A percentile compares a stretch with the other conserved stretches of the same genome.
These are phyloP conservation scores for Eilema caniola DNA, from an alignment of 2,888 invertebrate species.

Conservation along the genomic window DNA sequence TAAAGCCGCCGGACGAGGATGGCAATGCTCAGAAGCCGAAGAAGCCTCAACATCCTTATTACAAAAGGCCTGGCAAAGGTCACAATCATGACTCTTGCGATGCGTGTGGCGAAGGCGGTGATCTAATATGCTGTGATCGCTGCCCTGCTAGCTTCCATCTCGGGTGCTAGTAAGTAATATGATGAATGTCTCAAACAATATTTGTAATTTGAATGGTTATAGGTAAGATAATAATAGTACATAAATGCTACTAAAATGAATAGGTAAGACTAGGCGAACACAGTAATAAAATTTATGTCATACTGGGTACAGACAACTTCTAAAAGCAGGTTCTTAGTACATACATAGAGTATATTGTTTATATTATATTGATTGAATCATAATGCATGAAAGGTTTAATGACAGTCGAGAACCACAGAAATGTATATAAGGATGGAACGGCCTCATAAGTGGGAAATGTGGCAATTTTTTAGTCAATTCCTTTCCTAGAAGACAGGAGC, in stretches of 20 bases:
- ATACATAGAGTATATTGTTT: not conserved
- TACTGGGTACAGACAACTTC: not conserved
- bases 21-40: slow-evolving; percentile 87
- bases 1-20: slow-evolving; percentile 95
- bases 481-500: too few species aligned
- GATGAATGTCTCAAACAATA: not conserved
- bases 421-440: too few species aligned
- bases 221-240: not conserved
- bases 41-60: slow-evolving; percentile 92
- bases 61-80: slow-evolving; percentile 94
- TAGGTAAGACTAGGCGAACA: not conserved
- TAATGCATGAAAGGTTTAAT: too few species aligned
- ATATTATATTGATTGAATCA: too few species aligned
- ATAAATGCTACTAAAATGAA: not conserved
- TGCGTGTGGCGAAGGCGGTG: slow-evolving; percentile 97
- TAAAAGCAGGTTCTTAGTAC: not conserved
- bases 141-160: slow-evolving; percentile 98
- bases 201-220: not conserved
- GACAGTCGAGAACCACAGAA: too few species aligned
- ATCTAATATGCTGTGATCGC: slow-evolving; percentile 97
- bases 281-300: not conserved
- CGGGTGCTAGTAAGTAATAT: slow-evolving; percentile 94
- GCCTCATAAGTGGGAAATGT: too few species aligned
- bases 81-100: slow-evolving; percentile 98
- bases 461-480: too few species aligned